phyloP scores from a whole-genome alignment of 2,888 invertebrate genomes.

The Eugnorisma glareosa region DNA sequence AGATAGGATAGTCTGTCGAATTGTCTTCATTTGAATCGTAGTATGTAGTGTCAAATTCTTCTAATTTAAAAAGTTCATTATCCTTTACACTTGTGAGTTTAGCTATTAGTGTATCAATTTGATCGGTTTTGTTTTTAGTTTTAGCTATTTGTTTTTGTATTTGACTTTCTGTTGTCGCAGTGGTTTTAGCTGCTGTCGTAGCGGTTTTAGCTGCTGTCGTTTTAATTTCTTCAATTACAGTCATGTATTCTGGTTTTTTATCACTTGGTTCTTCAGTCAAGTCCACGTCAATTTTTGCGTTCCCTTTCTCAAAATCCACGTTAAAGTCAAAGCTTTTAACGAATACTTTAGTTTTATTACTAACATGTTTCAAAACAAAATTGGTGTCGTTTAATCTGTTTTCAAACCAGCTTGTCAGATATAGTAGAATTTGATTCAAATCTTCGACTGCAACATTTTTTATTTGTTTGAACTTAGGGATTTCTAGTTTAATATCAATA shows the following conservation, averaged over 20 bases:
- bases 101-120: slow-evolving; percentile 39
- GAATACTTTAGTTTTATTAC: slow-evolving; percentile 76
- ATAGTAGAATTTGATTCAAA: slow-evolving; percentile 70
- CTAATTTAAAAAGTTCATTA: slow-evolving; percentile 70
- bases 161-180: background rate
- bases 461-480: slow-evolving; percentile 67
- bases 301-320: slow-evolving; percentile 59
- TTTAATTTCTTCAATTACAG: background rate
- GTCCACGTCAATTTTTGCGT: slow-evolving; percentile 60
- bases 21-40: slow-evolving; percentile 77
- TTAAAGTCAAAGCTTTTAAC: slow-evolving; percentile 76
- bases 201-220: background rate
- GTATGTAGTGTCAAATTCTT: slow-evolving; percentile 65
- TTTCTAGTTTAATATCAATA: slow-evolving; percentile 61
- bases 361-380: slow-evolving; percentile 63
- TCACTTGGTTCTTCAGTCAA: slow-evolving; percentile 30
- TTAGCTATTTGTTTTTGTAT: background rate
- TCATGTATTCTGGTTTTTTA: background rate
- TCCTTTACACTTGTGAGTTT: slow-evolving; percentile 60
- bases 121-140: slow-evolving; percentile 5
- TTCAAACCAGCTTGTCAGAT: slow-evolving; percentile 75
- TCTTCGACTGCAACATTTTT: slow-evolving; percentile 65
- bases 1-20: slow-evolving; percentile 81
- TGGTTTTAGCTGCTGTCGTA: background rate
- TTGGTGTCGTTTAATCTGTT: slow-evolving; percentile 70